Conservation (phyloP, 2,113 vertebrate species). For the Speoplatyrhinus poulsoni region DNA sequence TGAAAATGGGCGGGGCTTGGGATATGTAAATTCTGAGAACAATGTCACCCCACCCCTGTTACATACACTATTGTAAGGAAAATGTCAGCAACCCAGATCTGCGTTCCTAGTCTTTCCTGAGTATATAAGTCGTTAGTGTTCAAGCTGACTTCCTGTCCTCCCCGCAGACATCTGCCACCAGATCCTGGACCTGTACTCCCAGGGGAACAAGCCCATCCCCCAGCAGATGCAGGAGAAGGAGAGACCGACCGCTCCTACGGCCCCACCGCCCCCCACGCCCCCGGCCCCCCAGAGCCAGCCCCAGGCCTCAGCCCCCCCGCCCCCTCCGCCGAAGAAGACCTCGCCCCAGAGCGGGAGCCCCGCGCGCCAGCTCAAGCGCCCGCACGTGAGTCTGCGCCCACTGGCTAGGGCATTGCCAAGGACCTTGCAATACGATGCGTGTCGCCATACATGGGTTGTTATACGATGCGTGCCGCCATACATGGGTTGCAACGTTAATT, state of each 20-base stretch:
- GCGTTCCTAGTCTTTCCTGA: too few relatives aligned
- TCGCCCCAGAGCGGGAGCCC: slow-evolving; percentile 93
- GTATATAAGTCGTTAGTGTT: too few relatives aligned
- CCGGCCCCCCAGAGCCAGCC: slow-evolving; percentile 60
- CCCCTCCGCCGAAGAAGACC: slow-evolving; percentile 84
- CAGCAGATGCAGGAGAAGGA: slow-evolving; percentile 88
- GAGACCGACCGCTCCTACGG: slow-evolving; percentile 41
- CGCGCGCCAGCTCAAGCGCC: slow-evolving; percentile 85
- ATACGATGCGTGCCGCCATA: too few relatives aligned
- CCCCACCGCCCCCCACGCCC: slow-evolving; percentile 54
- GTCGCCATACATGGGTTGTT: too few relatives aligned
- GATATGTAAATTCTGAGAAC: too few relatives aligned
- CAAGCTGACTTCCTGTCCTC: background rate
- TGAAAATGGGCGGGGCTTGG: too few relatives aligned
- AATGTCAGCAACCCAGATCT: too few relatives aligned
- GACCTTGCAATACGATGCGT: too few relatives aligned
- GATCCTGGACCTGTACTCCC: slow-evolving; percentile 97
- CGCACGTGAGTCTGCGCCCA: slow-evolving; percentile 79
- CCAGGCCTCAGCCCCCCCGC: slow-evolving; percentile 66
- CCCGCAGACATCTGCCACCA: slow-evolving; percentile 95
- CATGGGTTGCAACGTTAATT: background rate
- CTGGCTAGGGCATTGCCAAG: too few relatives aligned
- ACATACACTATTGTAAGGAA: too few relatives aligned
- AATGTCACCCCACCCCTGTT: too few relatives aligned
- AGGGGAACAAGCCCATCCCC: slow-evolving; percentile 97